Evolutionary conservation across 2,888 invertebrate species (phyloP).

Genomic region (Phyllotreta cruciferae): DNA sequence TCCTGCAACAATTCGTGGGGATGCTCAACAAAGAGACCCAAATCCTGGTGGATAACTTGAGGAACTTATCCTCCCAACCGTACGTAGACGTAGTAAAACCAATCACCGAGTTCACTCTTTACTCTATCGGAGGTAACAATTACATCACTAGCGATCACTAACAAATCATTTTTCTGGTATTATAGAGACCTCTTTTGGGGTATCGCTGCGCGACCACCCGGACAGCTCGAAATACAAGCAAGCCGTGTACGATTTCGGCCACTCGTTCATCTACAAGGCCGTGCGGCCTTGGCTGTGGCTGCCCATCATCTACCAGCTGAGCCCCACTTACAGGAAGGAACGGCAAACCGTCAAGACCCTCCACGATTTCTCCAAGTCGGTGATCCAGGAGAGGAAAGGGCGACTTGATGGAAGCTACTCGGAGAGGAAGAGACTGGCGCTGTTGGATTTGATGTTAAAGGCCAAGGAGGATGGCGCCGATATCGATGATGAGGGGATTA

Average conservation of each 20-base stretch:
- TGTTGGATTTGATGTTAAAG: slow-evolving; percentile 65
- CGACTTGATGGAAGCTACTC: slow-evolving; percentile 19
- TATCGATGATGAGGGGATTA: slow-evolving; percentile 64
- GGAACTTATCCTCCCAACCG: slow-evolving; percentile 25
- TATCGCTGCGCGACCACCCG: slow-evolving; percentile 6
- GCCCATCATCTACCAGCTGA: slow-evolving; percentile 5
- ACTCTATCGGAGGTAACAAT: slow-evolving; percentile 40
- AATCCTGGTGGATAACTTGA: slow-evolving; percentile 33
- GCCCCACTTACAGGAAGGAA: slow-evolving; percentile 8
- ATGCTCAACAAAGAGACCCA: slow-evolving; percentile 42
- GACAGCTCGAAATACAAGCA: slow-evolving; percentile 6
- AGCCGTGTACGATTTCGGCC: slow-evolving; percentile 15
- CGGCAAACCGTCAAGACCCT: slow-evolving; percentile 22
- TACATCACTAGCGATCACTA: neutral
- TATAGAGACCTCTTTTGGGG: slow-evolving; percentile 17
- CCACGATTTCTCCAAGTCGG: slow-evolving; percentile 34
- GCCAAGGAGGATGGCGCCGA: slow-evolving; percentile 61
- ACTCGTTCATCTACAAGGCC: neutral
- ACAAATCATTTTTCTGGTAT: slow-evolving; percentile 1
- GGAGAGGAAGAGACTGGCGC: slow-evolving; percentile 58
- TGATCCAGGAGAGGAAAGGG: slow-evolving; percentile 34
- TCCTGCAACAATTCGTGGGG: slow-evolving; percentile 40
- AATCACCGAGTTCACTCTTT: slow-evolving; percentile 41
- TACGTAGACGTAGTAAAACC: slow-evolving; percentile 37
- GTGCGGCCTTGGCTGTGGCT: slow-evolving; percentile 12